phyloP scores from a whole-genome alignment of 2,888 invertebrate genomes.

The Sicus ferrugineus region DNA sequence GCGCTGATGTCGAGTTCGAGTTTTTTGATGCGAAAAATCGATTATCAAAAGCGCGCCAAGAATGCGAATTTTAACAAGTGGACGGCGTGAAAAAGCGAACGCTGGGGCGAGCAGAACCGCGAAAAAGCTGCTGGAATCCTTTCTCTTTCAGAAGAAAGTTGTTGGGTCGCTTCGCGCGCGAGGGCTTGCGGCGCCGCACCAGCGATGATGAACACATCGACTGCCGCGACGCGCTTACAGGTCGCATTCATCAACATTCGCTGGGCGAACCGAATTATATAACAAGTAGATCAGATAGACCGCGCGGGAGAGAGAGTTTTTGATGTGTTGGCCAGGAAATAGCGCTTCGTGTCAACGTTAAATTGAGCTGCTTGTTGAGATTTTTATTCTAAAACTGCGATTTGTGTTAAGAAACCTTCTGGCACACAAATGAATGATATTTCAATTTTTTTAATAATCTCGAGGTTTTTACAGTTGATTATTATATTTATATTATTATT shows the following conservation, averaged over 20 bases:
- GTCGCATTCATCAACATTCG: neutral
- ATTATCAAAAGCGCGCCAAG: neutral
- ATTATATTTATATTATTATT: too few species aligned
- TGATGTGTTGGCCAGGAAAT: too few species aligned
- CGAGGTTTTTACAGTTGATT: too few species aligned
- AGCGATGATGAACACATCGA: neutral
- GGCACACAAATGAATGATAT: too few species aligned
- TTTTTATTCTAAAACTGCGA: too few species aligned
- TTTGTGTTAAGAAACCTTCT: too few species aligned
- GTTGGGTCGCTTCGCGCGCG: constrained; percentile 12
- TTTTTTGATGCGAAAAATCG: neutral
- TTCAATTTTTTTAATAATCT: too few species aligned
- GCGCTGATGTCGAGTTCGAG: neutral
- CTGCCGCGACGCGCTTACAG: neutral
- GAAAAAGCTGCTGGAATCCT: constrained; percentile 23
- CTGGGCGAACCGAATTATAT: neutral
- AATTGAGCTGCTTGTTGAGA: too few species aligned
- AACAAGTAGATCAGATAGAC: neutral
- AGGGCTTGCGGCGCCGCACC: neutral
- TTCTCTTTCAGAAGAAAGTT: constrained; percentile 40
- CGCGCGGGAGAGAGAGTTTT: too few species aligned
- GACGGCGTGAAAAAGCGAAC: neutral
- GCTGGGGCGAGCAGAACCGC: neutral
- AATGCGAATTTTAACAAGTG: neutral
- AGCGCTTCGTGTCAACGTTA: too few species aligned